phyloP scores from a whole-genome alignment of 2,113 vertebrate species.

The Spheniscus mendiculus region DNA sequence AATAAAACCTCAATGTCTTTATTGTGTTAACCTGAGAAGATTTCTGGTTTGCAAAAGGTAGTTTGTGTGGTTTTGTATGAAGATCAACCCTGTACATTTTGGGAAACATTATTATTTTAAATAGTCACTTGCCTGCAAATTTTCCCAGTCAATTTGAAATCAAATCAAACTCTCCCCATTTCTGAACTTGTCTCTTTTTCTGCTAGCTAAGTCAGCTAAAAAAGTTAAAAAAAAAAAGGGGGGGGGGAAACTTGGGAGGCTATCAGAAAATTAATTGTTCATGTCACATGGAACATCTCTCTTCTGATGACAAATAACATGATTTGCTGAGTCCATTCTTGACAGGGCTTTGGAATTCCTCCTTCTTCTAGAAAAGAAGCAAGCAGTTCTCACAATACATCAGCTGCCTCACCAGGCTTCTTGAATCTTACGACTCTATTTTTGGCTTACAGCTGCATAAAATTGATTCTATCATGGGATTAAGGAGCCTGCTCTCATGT shows the following conservation, averaged over 20 bases:
- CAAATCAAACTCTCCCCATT: not conserved
- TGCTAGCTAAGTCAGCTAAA: not conserved
- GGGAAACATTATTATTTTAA: not conserved
- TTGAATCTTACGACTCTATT: slow-evolving; percentile 5
- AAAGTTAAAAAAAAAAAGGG: not conserved
- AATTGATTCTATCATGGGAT: slow-evolving; percentile 40
- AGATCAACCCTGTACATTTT: not conserved
- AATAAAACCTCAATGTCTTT: not conserved
- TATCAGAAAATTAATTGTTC: not conserved
- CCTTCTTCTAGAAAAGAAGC: not conserved
- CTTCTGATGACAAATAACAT: not conserved
- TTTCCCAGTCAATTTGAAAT: not conserved
- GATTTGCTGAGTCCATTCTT: not conserved
- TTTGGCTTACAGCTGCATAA: slow-evolving; percentile 51
- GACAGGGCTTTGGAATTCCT: not conserved
- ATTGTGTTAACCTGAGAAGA: not conserved
- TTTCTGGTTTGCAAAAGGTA: not conserved
- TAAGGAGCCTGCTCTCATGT: slow-evolving; percentile 18
- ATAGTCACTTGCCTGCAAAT: not conserved
- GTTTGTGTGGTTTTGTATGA: not conserved
- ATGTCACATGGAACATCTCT: not conserved
- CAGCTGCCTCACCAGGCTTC: not conserved
- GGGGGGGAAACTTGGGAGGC: not conserved
- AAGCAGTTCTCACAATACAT: not conserved
- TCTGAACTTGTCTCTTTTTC: not conserved